Evolutionary conservation across 2,888 invertebrate species (phyloP).

Genomic region (Apodemia zela): DNA sequence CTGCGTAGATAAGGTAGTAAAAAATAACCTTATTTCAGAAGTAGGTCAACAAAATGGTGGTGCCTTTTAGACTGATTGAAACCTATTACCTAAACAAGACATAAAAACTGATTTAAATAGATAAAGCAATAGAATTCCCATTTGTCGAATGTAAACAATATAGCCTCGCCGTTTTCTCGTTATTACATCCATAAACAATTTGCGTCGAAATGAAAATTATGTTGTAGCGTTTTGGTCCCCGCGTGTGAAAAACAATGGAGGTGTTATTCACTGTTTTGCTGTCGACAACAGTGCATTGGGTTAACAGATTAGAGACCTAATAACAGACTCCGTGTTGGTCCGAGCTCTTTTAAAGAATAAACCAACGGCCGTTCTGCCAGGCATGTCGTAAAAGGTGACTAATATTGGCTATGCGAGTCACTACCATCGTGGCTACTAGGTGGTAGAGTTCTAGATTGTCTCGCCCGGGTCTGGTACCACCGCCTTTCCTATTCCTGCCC

Average conservation of each 20-base stretch:
- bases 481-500: no score
- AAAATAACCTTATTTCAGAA: background rate
- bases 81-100: conserved; percentile 7
- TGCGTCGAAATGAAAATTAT: conserved; percentile 12
- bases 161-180: background rate
- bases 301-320: no score
- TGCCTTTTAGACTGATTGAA: conserved; percentile 6
- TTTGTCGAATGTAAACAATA: conserved; percentile 15
- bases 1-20: no score
- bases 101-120: conserved; percentile 11
- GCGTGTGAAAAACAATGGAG: background rate
- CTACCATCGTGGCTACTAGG: no score
- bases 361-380: no score
- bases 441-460: no score
- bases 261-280: background rate
- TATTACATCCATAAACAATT: conserved; percentile 14
- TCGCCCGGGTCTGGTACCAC: no score
- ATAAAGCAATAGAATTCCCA: conserved; percentile 9
- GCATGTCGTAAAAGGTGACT: no score
- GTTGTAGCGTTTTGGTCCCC: background rate
- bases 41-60: background rate
- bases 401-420: no score
- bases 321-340: no score
- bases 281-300: no score
- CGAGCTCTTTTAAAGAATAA: no score